These are phyloP conservation scores for Coremacera marginata DNA, from an alignment of 2,888 invertebrate species.

Conservation along the genomic window DNA sequence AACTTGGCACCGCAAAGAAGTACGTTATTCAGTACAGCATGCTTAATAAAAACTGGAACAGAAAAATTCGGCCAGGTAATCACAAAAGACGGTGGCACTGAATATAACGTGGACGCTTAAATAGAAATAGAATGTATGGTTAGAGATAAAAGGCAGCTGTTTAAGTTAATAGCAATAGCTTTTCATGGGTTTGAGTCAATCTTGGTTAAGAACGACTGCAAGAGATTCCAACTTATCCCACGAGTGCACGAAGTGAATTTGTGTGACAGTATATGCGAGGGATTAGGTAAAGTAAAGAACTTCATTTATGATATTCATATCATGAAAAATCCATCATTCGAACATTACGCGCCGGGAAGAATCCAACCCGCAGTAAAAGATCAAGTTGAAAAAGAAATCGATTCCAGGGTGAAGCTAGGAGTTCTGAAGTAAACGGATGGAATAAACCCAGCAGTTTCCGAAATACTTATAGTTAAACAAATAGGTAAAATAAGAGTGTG, in stretches of 20 bases:
- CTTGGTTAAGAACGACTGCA: background rate
- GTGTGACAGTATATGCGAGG: constrained; percentile 35
- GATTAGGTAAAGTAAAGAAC: constrained; percentile 41
- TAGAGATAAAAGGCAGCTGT: background rate
- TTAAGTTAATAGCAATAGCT: background rate
- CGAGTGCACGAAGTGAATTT: constrained; percentile 36
- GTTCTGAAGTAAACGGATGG: constrained; percentile 38
- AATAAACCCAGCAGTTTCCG: constrained; percentile 40
- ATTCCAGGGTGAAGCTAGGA: background rate
- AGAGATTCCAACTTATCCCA: background rate
- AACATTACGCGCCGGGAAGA: too few relatives aligned
- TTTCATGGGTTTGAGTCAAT: background rate
- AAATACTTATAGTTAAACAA: constrained; percentile 43
- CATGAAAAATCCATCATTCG: constrained; percentile 42
- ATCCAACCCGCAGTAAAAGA: too few relatives aligned
- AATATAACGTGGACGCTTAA: background rate
- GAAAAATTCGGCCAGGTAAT: too few relatives aligned
- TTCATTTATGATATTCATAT: constrained; percentile 37
- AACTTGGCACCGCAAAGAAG: too few relatives aligned
- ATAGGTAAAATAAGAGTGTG: constrained; percentile 38
- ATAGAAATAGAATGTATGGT: background rate
- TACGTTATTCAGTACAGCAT: too few relatives aligned
- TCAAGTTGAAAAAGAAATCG: too few relatives aligned
- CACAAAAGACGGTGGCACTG: too few relatives aligned
- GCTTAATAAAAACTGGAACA: too few relatives aligned